Evolutionary conservation across 2,797 vertebrate species (phyloP).

Genomic region (Fundulus diaphanus): DNA sequence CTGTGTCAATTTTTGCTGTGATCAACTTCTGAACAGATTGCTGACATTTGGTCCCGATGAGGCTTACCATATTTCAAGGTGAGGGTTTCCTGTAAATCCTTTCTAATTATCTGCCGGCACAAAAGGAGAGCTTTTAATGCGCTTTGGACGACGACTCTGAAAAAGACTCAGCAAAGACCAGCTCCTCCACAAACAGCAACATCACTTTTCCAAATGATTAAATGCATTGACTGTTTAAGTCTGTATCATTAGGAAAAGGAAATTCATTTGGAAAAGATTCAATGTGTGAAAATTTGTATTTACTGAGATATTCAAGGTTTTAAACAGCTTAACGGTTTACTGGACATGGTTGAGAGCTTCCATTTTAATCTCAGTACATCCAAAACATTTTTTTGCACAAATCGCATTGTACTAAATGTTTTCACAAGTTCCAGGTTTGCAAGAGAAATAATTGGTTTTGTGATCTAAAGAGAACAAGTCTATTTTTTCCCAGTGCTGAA

Average conservation of each 20-base stretch:
- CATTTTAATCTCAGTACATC: neutral
- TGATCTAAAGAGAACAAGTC: neutral
- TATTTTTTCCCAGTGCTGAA: neutral
- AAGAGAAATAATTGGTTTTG: neutral
- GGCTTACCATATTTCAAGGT: slow-evolving; percentile 35
- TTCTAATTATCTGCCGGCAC: slow-evolving; percentile 54
- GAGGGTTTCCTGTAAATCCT: slow-evolving; percentile 45
- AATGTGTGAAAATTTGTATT: slow-evolving; percentile 24
- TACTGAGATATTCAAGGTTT: slow-evolving; percentile 22
- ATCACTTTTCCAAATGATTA: slow-evolving; percentile 68
- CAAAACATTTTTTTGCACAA: neutral
- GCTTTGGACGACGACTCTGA: slow-evolving; percentile 45
- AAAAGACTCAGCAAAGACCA: slow-evolving; percentile 54
- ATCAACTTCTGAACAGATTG: slow-evolving; percentile 45
- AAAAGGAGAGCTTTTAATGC: slow-evolving; percentile 56
- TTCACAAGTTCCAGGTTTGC: slow-evolving; percentile 10
- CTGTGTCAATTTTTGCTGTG: slow-evolving; percentile 31
- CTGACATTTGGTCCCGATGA: slow-evolving; percentile 35
- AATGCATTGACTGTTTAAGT: slow-evolving; percentile 67
- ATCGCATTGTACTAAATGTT: neutral
- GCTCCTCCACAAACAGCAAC: slow-evolving; percentile 67
- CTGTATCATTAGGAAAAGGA: slow-evolving; percentile 37
- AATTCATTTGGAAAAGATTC: slow-evolving; percentile 49
- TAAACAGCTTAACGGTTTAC: neutral
- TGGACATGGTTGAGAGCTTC: neutral